These are phyloP conservation scores for Diadumene lineata DNA, from an alignment of 92 coral and sea anemone species.

Conservation along the genomic window DNA sequence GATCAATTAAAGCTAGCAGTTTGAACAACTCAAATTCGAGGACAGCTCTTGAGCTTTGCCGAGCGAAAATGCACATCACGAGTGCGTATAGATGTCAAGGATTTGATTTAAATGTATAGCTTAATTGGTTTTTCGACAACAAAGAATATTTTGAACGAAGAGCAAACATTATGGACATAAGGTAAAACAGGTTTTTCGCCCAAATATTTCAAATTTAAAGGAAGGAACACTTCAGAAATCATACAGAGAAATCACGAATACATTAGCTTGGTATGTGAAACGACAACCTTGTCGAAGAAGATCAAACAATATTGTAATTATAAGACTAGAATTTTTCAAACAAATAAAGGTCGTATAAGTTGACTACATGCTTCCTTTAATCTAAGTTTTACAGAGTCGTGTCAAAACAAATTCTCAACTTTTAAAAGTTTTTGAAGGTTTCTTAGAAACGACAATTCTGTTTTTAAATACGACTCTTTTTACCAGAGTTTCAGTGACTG, in stretches of 20 bases:
- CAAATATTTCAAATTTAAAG: background rate
- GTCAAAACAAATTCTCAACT: background rate
- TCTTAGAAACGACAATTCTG: no score
- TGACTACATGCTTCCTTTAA: background rate
- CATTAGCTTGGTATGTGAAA: background rate
- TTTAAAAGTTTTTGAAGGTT: no score
- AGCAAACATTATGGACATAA: background rate
- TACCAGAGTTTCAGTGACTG: no score
- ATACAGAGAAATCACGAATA: background rate
- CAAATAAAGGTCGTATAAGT: background rate
- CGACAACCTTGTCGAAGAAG: background rate
- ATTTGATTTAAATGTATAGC: slow-evolving; percentile 5
- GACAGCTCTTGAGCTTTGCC: background rate
- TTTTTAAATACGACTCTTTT: no score
- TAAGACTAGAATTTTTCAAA: no score
- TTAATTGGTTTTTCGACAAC: slow-evolving; percentile 8
- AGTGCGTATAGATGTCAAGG: background rate
- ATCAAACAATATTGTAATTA: no score
- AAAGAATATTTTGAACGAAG: background rate
- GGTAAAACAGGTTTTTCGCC: background rate
- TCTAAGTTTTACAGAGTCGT: background rate
- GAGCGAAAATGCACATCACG: background rate
- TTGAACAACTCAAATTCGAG: background rate
- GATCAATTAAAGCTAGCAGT: background rate
- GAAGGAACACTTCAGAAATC: background rate